Base-by-base conservation (phyloP, 2,888 invertebrate species). In the Erebia ligea region DNA sequence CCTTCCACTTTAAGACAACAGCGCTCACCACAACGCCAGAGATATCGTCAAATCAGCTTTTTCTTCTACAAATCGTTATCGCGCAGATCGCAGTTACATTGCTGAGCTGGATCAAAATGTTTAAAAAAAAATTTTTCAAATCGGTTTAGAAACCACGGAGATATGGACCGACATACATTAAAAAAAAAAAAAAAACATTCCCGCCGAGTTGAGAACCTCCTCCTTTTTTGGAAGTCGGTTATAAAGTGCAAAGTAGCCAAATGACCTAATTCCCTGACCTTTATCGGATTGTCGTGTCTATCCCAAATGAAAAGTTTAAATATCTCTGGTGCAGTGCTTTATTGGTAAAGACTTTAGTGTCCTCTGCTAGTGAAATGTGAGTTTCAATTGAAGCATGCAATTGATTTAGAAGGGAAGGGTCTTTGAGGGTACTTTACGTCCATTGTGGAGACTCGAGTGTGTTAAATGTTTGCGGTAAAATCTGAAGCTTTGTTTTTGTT, bases 341-440 rank as follows among this genome's bases (percentile, higher is more conserved):
- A 13, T 45, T 61, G 13, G 10, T 45, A 13, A 45, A 45, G 45
- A 45, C 9, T 57, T 25, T 3, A 62, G 62, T 62, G 62, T 48
- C 17, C 45, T 56, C 45, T n/a, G 66, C 11, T 40, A 45, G 56
- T 64, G 57, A 69, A 69, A 64, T 58, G 69, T 69, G 64, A 58
- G 64, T 48, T 64, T 71, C 62, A 69, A 72, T 63, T 69, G 69
- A 68, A 73, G 73, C 57, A 52, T 61, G 68, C 68, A 71, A 68
- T 73, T 70, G 70, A 66, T 70, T 59, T 67, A 66, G 25, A 64
- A 64, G 69, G 48, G 69, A 45, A 13, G 50, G 52, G 34, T 34
- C 40, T 40, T 34, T 42, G 40, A 72, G 72, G 54, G 64, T 45
- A n/a, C 72, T 72, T 63, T 11, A 64, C n/a, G 72, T 63, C 57